Evolutionary conservation across 2,797 vertebrate genomes (phyloP).

Genomic region (Pseudocheirus occidentalis): DNA sequence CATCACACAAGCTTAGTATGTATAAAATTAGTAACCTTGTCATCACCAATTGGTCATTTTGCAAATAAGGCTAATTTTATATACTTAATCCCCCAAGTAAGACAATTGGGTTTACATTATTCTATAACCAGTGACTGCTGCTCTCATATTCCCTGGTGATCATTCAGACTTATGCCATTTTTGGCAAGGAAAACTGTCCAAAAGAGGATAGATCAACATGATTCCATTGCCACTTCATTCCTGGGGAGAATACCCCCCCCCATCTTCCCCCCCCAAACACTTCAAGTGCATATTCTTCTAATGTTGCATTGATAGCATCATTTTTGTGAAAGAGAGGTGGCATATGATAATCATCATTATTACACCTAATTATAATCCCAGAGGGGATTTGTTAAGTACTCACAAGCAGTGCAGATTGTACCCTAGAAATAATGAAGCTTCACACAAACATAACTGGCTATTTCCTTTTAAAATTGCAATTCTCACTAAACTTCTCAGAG

Average conservation of each 20-base stretch:
- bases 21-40: neutral
- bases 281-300: constrained; percentile 37
- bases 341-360: constrained; percentile 18
- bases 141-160: neutral
- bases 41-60: neutral
- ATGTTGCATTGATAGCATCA: constrained; percentile 24
- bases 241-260: neutral
- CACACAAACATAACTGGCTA: constrained; percentile 35
- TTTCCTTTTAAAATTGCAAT: constrained; percentile 52
- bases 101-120: neutral
- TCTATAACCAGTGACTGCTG: neutral
- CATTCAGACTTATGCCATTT: neutral
- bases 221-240: constrained; percentile 38
- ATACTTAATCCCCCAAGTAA: neutral
- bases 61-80: neutral
- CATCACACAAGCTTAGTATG: neutral
- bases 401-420: neutral
- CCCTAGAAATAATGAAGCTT: constrained; percentile 10
- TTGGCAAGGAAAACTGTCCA: constrained; percentile 15
- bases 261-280: too few species aligned
- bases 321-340: constrained; percentile 57
- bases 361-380: constrained; percentile 29
- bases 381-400: constrained; percentile 39
- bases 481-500: constrained; percentile 36
- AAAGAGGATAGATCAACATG: neutral